phyloP scores from a whole-genome alignment of 2,797 vertebrate genomes.

The Arctocebus calabarensis region DNA sequence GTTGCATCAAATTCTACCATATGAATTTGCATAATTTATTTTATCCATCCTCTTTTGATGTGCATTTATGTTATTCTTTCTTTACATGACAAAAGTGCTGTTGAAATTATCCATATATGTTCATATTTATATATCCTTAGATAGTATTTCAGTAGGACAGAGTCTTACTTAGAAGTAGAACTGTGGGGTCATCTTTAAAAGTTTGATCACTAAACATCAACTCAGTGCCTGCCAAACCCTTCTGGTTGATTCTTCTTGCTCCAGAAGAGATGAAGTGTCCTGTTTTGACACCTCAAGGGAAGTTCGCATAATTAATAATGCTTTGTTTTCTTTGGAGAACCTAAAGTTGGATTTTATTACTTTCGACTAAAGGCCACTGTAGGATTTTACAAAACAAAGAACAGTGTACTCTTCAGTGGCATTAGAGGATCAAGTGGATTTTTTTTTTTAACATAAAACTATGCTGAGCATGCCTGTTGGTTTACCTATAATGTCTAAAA shows the following conservation, averaged over 20 bases:
- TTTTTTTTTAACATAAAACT: conserved; percentile 61
- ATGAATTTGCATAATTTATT: not conserved
- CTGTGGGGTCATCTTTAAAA: not conserved
- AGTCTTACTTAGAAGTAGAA: not conserved
- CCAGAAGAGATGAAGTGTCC: not conserved
- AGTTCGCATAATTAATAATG: conserved; percentile 32
- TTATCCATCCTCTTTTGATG: conserved; percentile 25
- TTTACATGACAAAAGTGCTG: not conserved
- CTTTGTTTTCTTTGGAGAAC: conserved; percentile 14
- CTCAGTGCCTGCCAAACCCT: not conserved
- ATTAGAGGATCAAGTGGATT: conserved; percentile 56
- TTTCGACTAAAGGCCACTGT: conserved; percentile 54
- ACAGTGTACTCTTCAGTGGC: conserved; percentile 44
- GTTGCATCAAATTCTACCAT: not conserved
- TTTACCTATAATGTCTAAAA: conserved; percentile 76
- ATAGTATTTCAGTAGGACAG: not conserved
- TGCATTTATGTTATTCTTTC: not conserved
- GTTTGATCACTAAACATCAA: not conserved
- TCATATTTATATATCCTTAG: not conserved
- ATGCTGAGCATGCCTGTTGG: conserved; percentile 63
- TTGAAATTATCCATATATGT: not conserved
- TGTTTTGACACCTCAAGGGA: conserved; percentile 12
- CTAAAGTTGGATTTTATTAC: conserved; percentile 70
- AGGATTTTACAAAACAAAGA: conserved; percentile 65
- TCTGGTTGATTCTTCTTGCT: not conserved